These are phyloP conservation scores for Oxyteleia sp. DNA, from an alignment of 2,888 invertebrate genomes.

Conservation along the genomic window DNA sequence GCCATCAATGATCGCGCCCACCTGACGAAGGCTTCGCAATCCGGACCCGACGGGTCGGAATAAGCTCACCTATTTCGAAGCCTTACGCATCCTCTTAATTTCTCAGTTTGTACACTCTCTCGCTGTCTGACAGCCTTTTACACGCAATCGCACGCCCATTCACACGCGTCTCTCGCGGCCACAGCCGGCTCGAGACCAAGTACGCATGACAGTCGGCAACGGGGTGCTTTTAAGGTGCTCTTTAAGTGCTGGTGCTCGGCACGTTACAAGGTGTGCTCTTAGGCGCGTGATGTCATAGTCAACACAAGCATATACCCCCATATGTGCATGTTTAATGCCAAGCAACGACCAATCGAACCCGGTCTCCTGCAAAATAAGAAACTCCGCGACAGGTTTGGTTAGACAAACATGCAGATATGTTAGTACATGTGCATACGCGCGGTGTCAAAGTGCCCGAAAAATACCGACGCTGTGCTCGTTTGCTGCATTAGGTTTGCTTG, in stretches of 20 bases:
- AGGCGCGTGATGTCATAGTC: conserved; percentile 64
- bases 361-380: background rate
- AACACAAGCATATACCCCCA: conserved; percentile 63
- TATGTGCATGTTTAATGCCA: conserved; percentile 44
- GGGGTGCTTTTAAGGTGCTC: conserved; percentile 83
- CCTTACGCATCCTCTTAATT: conserved; percentile 43
- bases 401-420: conserved; percentile 71
- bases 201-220: conserved; percentile 80
- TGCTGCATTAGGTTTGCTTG: conserved; percentile 75
- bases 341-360: conserved; percentile 24
- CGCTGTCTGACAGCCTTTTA: conserved; percentile 52
- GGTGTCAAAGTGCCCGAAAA: conserved; percentile 83
- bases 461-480: conserved; percentile 74
- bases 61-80: conserved; percentile 63
- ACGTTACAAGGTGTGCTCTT: conserved; percentile 79
- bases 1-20: conserved; percentile 55
- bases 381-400: conserved; percentile 5
- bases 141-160: conserved; percentile 82
- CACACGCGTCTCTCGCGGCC: conserved; percentile 73
- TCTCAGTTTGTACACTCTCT: conserved; percentile 76
- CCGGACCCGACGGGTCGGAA: conserved; percentile 29
- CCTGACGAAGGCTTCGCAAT: conserved; percentile 52
- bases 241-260: conserved; percentile 84
- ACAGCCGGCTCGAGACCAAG: conserved; percentile 62
- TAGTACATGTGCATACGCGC: conserved; percentile 79